Evolutionary conservation across 2,888 invertebrate genomes (phyloP).

Genomic region (Hirtodrosophila confusa): DNA sequence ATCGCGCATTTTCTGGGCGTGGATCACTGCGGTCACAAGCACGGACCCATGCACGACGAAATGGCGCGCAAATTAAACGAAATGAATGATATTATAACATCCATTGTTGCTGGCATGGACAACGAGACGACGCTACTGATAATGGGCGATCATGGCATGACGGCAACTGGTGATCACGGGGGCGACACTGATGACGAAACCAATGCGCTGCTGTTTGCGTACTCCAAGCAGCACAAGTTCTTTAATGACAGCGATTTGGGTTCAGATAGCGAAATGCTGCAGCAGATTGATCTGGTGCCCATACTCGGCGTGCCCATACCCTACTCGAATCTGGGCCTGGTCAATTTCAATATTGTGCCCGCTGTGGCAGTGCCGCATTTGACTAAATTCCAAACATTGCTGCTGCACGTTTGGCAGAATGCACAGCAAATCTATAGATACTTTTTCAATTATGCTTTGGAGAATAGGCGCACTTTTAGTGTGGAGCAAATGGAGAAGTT

Average conservation of each 20-base stretch:
- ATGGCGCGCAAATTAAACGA: slow-evolving; percentile 96
- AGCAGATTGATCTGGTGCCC: slow-evolving; percentile 94
- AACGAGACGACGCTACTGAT: slow-evolving; percentile 93
- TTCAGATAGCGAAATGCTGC: slow-evolving; percentile 85
- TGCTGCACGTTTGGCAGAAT: slow-evolving; percentile 88
- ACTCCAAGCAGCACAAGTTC: slow-evolving; percentile 87
- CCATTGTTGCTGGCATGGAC: slow-evolving; percentile 87
- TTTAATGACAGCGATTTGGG: slow-evolving; percentile 83
- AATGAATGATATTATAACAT: slow-evolving; percentile 91
- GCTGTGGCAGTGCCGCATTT: slow-evolving; percentile 83
- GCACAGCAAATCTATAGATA: slow-evolving; percentile 89
- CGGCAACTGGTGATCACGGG: slow-evolving; percentile 96
- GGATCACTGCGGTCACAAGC: slow-evolving; percentile 98
- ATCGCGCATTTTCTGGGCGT: slow-evolving; percentile 98
- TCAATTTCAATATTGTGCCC: slow-evolving; percentile 88
- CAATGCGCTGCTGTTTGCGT: slow-evolving; percentile 94
- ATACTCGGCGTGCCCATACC: slow-evolving; percentile 94
- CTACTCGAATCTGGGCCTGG: slow-evolving; percentile 91
- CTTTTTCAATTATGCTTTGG: slow-evolving; percentile 89
- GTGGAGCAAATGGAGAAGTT: slow-evolving; percentile 87
- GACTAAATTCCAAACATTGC: slow-evolving; percentile 82
- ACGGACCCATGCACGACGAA: slow-evolving; percentile 95
- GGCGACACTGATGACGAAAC: slow-evolving; percentile 96
- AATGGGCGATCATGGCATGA: slow-evolving; percentile 99
- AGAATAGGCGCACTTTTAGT: slow-evolving; percentile 89